A percentile compares a stretch with the other conserved stretches of the same genome.
These are phyloP conservation scores for Bicyclus anynana DNA, from an alignment of 1,140 invertebrate species.

Conservation along the genomic window DNA sequence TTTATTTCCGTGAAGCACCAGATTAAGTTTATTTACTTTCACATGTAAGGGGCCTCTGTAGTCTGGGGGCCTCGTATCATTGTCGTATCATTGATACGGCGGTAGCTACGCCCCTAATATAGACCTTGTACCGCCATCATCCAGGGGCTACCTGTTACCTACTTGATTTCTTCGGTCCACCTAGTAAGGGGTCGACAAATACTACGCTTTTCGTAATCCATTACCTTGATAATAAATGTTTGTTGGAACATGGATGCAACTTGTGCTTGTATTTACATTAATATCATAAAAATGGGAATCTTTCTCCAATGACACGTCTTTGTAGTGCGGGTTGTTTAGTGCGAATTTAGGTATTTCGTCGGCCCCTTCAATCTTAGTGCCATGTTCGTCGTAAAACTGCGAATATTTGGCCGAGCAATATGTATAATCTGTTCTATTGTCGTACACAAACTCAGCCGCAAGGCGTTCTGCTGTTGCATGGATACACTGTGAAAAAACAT, in stretches of 20 bases:
- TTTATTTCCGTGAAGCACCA: no score
- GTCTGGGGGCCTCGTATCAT: no score
- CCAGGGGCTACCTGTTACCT: no score
- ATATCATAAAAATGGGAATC: conserved; percentile 92
- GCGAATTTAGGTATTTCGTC: conserved; percentile 47
- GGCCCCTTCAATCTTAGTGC: conserved; percentile 22
- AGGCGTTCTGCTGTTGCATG: conserved; percentile 81
- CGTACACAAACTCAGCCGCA: conserved; percentile 79
- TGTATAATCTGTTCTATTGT: conserved; percentile 62
- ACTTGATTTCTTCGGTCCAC: no score
- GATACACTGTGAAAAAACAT: conserved; percentile 78
- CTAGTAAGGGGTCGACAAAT: no score
- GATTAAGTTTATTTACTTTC: no score
- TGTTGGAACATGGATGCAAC: conserved; percentile 95
- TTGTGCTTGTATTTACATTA: conserved; percentile 88
- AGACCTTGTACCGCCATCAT: no score
- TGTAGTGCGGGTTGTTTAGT: conserved; percentile 66
- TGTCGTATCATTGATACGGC: no score
- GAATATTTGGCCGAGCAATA: conserved; percentile 88
- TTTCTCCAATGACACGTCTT: conserved; percentile 79
- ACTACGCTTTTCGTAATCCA: no score
- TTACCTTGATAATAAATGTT: conserved; percentile 93
- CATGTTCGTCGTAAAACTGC: conserved; percentile 49
- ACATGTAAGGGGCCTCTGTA: no score
- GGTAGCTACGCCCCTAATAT: no score